Conservation (phyloP, 2,888 invertebrate species). For the Clitarchus hookeri region DNA sequence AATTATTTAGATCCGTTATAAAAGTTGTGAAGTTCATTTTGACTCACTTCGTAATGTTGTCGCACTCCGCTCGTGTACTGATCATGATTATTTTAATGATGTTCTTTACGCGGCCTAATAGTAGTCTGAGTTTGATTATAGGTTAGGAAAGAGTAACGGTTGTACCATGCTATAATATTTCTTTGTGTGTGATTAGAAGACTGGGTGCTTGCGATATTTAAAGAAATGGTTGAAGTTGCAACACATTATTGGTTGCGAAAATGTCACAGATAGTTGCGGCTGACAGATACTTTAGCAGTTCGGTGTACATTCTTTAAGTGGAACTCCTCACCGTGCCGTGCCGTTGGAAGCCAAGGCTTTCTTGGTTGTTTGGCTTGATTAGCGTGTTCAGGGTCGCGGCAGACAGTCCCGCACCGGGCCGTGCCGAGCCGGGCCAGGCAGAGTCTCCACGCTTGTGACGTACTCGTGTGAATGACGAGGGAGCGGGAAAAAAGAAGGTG, state of each 20-base stretch:
- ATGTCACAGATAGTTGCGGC: neutral
- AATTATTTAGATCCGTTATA: no score
- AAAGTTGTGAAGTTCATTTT: no score
- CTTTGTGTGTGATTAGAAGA: no score
- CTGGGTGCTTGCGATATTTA: no score
- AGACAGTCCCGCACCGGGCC: slow-evolving; percentile 24
- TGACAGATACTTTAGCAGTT: neutral
- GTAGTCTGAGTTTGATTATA: no score
- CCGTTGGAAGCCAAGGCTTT: slow-evolving; percentile 31
- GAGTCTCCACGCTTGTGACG: slow-evolving; percentile 29
- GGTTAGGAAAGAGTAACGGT: no score
- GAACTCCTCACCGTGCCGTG: slow-evolving; percentile 25
- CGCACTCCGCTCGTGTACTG: no score
- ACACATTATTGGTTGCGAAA: neutral
- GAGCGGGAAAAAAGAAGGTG: slow-evolving; percentile 34
- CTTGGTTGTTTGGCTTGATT: slow-evolving; percentile 38
- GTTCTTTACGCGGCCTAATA: no score
- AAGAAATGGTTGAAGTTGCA: no score
- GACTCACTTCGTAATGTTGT: no score
- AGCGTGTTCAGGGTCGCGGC: slow-evolving; percentile 34
- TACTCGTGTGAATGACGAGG: slow-evolving; percentile 35
- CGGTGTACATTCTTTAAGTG: neutral
- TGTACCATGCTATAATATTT: no score
- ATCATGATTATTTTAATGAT: no score
- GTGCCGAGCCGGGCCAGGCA: slow-evolving; percentile 32